Base-by-base conservation (phyloP, 1,140 invertebrate genomes). In the Plutomurus gul region DNA sequence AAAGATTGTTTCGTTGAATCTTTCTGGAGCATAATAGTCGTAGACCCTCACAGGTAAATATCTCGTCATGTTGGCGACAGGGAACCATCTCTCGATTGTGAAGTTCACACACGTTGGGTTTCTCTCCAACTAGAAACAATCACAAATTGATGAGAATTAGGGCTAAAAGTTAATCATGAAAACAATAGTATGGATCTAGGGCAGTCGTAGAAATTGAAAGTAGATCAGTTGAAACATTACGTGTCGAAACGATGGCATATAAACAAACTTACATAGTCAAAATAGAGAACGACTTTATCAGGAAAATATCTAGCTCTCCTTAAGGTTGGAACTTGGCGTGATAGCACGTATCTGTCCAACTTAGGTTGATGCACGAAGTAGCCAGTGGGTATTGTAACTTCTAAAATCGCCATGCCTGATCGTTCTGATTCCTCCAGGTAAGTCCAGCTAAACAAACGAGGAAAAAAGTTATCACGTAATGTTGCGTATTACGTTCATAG, bases 1-100 rank as follows among this genome's bases (percentile, higher is more conserved):
- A 85, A 97, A 96, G 87, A 98, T 93, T 0, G 93, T 93, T 88
- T 97, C 95, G 85, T 97, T 97, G 88, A 95, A 97, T 56, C 95
- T 92, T 86, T 97, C 96, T 95, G 96, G 96, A 76, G 96, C 92
- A 89, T 98, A 98, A 85, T 97, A 98, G 88, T 98, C 96, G 86
- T 97, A 98, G 7, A 98, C 91, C 82, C 95, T 90, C 56, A 97
- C 91, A 4, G 94, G 92, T 81, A 98, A 89, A 86, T 95, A 96
- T 36, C 95, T 90, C 0, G 96, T 96, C 92, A 97, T 95, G 87
- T 99, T 99, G 16, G 96, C 97, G 3, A 98, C 95, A 8, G 96
- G 97, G 87, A 91, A 94, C 96, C 96, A 98, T 81, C 97, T 89
- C 87, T 97, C 94, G 25, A 97, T 91, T 0, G 94, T 95, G 84